Base-by-base conservation (phyloP, 2,888 invertebrate species). In the Deilephila elpenor region DNA sequence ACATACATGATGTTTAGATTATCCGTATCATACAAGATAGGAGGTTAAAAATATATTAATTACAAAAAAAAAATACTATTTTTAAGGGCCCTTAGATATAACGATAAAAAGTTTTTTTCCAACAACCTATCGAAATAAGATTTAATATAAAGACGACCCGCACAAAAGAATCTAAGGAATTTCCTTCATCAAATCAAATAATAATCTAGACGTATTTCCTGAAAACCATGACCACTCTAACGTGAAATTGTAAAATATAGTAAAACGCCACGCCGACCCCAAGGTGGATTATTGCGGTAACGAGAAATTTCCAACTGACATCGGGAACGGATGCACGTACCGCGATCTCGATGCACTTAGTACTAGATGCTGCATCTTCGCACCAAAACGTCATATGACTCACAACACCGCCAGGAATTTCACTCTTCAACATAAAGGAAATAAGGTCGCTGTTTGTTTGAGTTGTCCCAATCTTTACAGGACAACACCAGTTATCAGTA, bases 301-400 rank as follows among this genome's bases (percentile, higher is more conserved):
- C 90, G 89, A 92, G 92, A 89, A 92, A 92, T 92, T 91, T 92
- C 90, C 90, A 91, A 91, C 92, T 90, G 92, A 90, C 93, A 91
- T 91, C 87, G 88, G 87, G 83, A 89, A 83, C 88, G 89, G 91
- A 90, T 91, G 91, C 93, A 92, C 93, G 92, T 93, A 91, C 86
- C 87, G 80, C 90, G 90, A 91, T 91, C 91, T 86, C 89, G 89
- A 90, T 93, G 93, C 93, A 93, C 93, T 93, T 92, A 93, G 89
- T 88, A 86, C 87, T 85, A 81, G 84, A 76, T 83, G 83, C 85
- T 82, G 75, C 74, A 44, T 70, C 60, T 61, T 67, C 64, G 73
- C 77, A 73, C 75, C 75, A 76, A 74, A 89, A 85, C 64, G 81
- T 76, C 82, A 70, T 82, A 84, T 81, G 77, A 73, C 44, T 75